Evolutionary conservation across 2,113 vertebrate species (phyloP).

Genomic region (Entosphenus tridentatus): DNA sequence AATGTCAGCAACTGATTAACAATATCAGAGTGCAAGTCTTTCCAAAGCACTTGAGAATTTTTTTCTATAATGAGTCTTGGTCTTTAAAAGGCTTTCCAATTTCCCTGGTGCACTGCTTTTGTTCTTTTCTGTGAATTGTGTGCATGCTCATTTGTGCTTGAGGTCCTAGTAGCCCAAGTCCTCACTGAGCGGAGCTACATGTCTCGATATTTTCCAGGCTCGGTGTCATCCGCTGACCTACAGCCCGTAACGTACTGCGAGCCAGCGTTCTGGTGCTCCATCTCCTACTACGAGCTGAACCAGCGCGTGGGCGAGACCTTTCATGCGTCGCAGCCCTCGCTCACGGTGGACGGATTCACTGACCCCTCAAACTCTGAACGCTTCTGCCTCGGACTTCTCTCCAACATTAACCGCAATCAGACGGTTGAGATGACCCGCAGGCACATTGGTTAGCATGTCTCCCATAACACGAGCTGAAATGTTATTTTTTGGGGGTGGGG

Average conservation of each 20-base stretch:
- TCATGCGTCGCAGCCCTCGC: slow-evolving; percentile 81
- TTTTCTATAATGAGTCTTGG: not conserved
- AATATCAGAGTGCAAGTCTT: not conserved
- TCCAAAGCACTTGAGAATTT: not conserved
- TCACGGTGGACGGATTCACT: slow-evolving; percentile 88
- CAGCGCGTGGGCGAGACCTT: slow-evolving; percentile 95
- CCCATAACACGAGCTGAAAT: not conserved
- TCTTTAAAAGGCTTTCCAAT: not conserved
- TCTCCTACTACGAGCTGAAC: slow-evolving; percentile 94
- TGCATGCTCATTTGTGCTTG: not conserved
- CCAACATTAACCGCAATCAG: slow-evolving; percentile 87
- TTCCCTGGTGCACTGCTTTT: not conserved
- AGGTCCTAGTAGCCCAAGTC: too few relatives aligned
- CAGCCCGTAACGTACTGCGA: slow-evolving; percentile 92
- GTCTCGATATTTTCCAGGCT: too few relatives aligned
- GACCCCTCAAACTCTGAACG: slow-evolving; percentile 93
- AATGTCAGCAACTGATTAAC: not conserved
- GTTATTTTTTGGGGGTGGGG: slow-evolving; percentile 1
- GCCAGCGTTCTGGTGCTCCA: slow-evolving; percentile 94
- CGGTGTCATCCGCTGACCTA: slow-evolving; percentile 30
- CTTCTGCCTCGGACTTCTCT: slow-evolving; percentile 83
- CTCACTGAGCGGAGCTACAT: too few relatives aligned
- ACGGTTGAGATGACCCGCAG: slow-evolving; percentile 96
- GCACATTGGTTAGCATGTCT: slow-evolving; percentile 54
- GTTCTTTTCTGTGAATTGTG: not conserved